Base-by-base conservation (phyloP, 2,888 invertebrate species). In the Drosophila limbata region DNA sequence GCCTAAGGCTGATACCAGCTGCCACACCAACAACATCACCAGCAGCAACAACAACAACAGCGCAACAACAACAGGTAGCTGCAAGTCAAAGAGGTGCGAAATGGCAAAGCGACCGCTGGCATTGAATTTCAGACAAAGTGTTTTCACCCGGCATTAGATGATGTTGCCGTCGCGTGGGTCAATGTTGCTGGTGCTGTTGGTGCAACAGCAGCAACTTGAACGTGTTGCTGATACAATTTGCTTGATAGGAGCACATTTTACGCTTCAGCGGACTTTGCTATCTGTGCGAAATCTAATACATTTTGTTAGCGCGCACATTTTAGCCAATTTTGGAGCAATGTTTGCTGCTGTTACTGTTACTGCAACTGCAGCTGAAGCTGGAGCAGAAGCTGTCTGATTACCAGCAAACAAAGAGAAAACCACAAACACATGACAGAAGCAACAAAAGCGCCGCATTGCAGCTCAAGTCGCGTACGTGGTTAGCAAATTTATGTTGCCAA, bases 61-160 rank as follows among this genome's bases (percentile, higher is more conserved):
- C 60, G n/a, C n/a, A 65, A 0, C 50, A 59, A 11, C 60, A 61
- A 2, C 61, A 75, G 85, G 83, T 81, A 81, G 79, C 81, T 77
- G 70, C 73, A 79, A 84, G 86, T 86, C 81, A 81, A 83, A 79
- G 85, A 85, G 85, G 84, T 85, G 88, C 78, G 83, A 85, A 88
- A 78, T 81, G 85, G 88, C 81, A 77, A 69, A 84, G 81, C 79
- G 81, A 79, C 88, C 88, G 86, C 81, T 78, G 84, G 88, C 86
- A 86, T 85, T 81, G 86, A 88, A 88, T 85, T 85, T 86, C 85
- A 84, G 84, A 88, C 85, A 88, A 84, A 88, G 82, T 88, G 86
- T 78, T 88, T 88, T 86, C 71, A 63, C 67, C 67, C 72, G 76
- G 75, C 79, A 83, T 85, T 85, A 88, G 85, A 88, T 84, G 84